Conservation (phyloP, 2,113 vertebrate genomes). For the Macquaria australasica region DNA sequence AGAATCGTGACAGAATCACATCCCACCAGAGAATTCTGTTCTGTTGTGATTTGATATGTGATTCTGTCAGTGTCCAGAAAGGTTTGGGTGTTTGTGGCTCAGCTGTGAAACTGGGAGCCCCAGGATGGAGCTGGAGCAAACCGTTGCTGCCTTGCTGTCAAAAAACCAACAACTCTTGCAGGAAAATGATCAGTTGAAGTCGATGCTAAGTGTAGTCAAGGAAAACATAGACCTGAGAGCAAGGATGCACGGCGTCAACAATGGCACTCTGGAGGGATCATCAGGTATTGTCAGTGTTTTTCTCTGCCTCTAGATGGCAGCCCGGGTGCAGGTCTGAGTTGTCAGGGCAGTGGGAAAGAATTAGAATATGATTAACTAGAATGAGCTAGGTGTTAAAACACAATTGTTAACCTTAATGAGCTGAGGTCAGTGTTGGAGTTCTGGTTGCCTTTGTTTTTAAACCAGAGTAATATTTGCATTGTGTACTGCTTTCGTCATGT, state of each 20-base stretch:
- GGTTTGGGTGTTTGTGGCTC: constrained; percentile 63
- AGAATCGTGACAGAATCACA: constrained; percentile 1
- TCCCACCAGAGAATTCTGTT: background rate
- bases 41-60: constrained; percentile 46
- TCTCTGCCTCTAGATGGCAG: constrained; percentile 57
- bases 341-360: no score
- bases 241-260: constrained; percentile 17
- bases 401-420: background rate
- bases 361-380: background rate
- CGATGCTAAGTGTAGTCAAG: constrained; percentile 24
- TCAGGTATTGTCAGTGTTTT: constrained; percentile 43
- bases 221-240: constrained; percentile 65
- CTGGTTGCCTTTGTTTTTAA: background rate
- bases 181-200: constrained; percentile 59
- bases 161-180: constrained; percentile 48
- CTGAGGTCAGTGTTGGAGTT: background rate
- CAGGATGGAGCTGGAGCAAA: constrained; percentile 52
- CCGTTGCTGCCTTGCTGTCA: background rate
- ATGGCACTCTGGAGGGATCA: background rate
- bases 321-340: background rate
- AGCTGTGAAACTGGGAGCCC: constrained; percentile 37
- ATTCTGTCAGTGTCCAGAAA: background rate
- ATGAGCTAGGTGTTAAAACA: background rate
- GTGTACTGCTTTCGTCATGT: background rate
- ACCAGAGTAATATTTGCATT: background rate